phyloP scores from a whole-genome alignment of 2,797 vertebrate species.

The Sternotherus odoratus region DNA sequence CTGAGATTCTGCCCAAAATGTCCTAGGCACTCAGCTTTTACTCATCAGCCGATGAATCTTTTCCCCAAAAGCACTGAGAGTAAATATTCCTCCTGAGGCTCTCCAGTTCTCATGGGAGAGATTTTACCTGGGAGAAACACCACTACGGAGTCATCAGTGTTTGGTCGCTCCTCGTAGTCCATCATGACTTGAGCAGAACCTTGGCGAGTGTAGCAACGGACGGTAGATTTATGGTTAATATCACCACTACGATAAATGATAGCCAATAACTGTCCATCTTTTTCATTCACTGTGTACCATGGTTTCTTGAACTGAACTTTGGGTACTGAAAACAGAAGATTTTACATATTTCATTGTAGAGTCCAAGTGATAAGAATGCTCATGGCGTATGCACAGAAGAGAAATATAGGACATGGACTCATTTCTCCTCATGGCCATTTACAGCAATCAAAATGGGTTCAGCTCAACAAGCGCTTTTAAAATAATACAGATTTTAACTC shows the following conservation, averaged over 20 bases:
- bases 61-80: not conserved
- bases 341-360: not conserved
- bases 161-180: constrained; percentile 88
- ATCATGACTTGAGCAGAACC: constrained; percentile 89
- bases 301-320: constrained; percentile 88
- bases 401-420: not conserved
- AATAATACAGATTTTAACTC: not conserved
- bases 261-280: constrained; percentile 79
- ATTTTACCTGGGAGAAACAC: constrained; percentile 86
- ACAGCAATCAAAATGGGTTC: not conserved
- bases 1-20: not conserved
- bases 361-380: not conserved
- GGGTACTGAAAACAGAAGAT: constrained; percentile 79
- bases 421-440: not conserved
- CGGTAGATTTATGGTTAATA: constrained; percentile 81
- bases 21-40: not conserved
- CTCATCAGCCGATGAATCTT: not conserved
- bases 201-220: constrained; percentile 86
- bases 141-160: constrained; percentile 85
- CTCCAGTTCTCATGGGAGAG: not conserved
- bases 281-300: constrained; percentile 84
- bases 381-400: not conserved
- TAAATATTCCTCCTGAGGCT: not conserved
- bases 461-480: not conserved
- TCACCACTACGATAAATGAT: constrained; percentile 86